Percentiles rank a stretch among this genome's conserved stretches.
These are phyloP conservation scores for Amphipoea lucens DNA, from an alignment of 2,888 invertebrate species.

Conservation along the genomic window DNA sequence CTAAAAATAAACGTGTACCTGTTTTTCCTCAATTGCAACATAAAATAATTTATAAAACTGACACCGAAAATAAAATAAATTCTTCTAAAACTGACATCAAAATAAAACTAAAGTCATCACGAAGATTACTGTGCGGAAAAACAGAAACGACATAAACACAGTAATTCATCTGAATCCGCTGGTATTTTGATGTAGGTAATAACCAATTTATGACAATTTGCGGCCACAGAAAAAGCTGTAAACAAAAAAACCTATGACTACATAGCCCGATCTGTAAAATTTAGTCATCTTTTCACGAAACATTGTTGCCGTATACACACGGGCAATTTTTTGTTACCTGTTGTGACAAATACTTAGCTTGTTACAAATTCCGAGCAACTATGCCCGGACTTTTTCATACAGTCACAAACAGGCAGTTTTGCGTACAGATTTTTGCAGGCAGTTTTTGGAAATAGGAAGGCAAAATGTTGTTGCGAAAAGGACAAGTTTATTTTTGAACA, in stretches of 20 bases:
- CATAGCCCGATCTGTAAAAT: slow-evolving; percentile 53
- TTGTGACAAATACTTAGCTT: not conserved
- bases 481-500: not conserved
- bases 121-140: slow-evolving; percentile 8
- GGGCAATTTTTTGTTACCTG: not conserved
- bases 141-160: slow-evolving; percentile 24
- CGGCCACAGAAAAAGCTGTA: slow-evolving; percentile 22
- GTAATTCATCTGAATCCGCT: slow-evolving; percentile 22
- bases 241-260: slow-evolving; percentile 65
- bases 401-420: not conserved
- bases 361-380: not conserved
- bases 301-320: not conserved
- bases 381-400: not conserved
- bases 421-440: not conserved
- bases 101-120: slow-evolving; percentile 23
- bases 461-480: not conserved
- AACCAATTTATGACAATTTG: slow-evolving; percentile 62
- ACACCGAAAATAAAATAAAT: slow-evolving; percentile 2
- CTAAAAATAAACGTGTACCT: not conserved
- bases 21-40: not conserved
- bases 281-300: slow-evolving; percentile 45
- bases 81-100: not conserved
- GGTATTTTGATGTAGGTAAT: slow-evolving; percentile 37
- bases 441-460: not conserved
- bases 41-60: not conserved